These are phyloP conservation scores for Scopus umbretta DNA, from an alignment of 2,113 vertebrate genomes.

Conservation along the genomic window DNA sequence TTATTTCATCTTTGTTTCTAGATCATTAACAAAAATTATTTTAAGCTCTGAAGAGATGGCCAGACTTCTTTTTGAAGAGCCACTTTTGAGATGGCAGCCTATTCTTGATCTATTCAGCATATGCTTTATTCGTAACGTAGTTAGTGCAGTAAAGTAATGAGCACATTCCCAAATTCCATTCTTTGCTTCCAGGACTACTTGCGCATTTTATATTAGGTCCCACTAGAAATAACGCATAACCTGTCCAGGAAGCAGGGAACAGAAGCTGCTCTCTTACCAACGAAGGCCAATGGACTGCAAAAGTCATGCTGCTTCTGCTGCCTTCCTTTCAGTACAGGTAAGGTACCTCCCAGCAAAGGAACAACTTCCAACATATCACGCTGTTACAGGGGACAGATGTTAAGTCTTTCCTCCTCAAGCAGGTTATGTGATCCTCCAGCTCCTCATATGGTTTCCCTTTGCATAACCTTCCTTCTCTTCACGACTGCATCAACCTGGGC, in stretches of 20 bases:
- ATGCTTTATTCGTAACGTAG: not conserved
- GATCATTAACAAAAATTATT: not conserved
- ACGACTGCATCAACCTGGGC: not conserved
- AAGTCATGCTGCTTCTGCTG: not conserved
- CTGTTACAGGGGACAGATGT: not conserved
- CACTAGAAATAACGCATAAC: not conserved
- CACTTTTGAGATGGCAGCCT: not conserved
- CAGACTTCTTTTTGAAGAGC: not conserved
- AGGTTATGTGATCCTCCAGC: not conserved
- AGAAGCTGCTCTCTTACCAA: not conserved
- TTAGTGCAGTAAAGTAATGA: not conserved
- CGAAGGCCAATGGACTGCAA: rapidly evolving
- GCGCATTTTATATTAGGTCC: not conserved
- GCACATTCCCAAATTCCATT: not conserved
- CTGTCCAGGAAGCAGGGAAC: not conserved
- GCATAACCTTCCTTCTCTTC: not conserved
- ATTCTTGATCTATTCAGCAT: not conserved
- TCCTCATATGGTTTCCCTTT: not conserved
- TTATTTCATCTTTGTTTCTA: not conserved
- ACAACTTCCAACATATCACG: not conserved
- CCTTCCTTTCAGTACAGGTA: not conserved
- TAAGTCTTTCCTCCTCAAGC: not conserved
- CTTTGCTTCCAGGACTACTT: not conserved
- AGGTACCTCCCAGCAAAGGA: not conserved
- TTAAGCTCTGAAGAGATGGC: not conserved